phyloP scores from a whole-genome alignment of 2,797 vertebrate species.

The Mus caroli region DNA sequence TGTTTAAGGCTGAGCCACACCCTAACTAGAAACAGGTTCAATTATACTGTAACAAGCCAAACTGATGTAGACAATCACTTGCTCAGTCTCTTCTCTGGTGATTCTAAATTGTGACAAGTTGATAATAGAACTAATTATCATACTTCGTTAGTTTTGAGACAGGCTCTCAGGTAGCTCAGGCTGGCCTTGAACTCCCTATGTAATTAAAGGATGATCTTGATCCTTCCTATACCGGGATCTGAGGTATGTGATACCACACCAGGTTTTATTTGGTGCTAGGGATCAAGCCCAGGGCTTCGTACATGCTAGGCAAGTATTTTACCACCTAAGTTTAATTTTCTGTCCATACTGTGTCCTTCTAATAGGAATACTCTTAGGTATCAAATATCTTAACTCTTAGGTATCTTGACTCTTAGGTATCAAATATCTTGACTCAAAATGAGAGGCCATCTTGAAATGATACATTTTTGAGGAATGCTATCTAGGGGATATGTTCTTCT shows the following conservation, averaged over 20 bases:
- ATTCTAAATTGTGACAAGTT: not conserved
- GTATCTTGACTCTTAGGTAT: not conserved
- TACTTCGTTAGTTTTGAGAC: not conserved
- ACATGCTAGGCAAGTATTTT: not conserved
- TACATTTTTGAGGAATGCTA: not conserved
- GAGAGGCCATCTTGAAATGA: slow-evolving; percentile 25
- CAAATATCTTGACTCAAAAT: slow-evolving; percentile 39
- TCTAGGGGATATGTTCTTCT: not conserved
- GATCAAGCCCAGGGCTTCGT: not conserved
- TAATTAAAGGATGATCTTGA: not conserved
- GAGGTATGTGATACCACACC: not conserved
- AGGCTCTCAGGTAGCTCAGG: not conserved
- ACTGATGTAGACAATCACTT: not conserved
- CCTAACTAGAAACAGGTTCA: not conserved
- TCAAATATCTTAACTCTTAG: slow-evolving; percentile 39
- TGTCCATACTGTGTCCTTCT: not conserved
- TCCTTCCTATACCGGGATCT: not conserved
- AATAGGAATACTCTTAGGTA: not conserved
- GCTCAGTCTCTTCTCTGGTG: not conserved
- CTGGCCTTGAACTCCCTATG: not conserved
- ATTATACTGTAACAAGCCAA: not conserved
- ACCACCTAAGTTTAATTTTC: not conserved
- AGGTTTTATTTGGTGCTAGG: not conserved
- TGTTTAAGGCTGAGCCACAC: not conserved
- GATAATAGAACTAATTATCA: too few species aligned